Percentiles rank a stretch among this genome's conserved stretches.
Evolutionary conservation across 2,113 vertebrate genomes (phyloP).

Genomic region (Larimichthys crocea): DNA sequence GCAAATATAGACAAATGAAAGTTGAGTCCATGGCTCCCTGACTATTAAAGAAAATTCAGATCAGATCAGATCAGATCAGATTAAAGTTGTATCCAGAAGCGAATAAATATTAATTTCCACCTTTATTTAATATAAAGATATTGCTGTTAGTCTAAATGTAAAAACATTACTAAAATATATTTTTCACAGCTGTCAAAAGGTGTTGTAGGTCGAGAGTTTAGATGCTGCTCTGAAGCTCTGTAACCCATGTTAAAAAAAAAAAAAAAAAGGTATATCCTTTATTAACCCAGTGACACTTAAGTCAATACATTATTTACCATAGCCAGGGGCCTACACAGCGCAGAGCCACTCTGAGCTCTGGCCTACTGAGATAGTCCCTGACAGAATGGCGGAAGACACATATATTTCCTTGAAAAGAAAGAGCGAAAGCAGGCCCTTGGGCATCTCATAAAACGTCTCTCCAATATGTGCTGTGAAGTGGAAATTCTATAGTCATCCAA

Average conservation of each 20-base stretch:
- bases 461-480: conserved; percentile 61
- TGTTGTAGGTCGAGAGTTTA: neutral
- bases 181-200: neutral
- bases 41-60: neutral
- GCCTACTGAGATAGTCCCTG: conserved; percentile 55
- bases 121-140: neutral
- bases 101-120: no score
- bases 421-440: conserved; percentile 54
- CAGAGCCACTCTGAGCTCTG: conserved; percentile 43
- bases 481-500: conserved; percentile 40
- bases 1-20: neutral
- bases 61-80: neutral
- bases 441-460: conserved; percentile 56
- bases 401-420: conserved; percentile 62
- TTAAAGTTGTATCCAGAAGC: neutral
- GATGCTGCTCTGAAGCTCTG: conserved; percentile 14
- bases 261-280: conserved; percentile 46
- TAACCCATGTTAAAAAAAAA: conserved; percentile 2
- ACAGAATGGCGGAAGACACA: conserved; percentile 48
- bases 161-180: conserved; percentile 1
- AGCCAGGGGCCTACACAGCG: conserved; percentile 51
- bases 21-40: neutral
- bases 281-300: conserved; percentile 66
- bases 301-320: conserved; percentile 73
- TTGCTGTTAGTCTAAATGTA: neutral